A percentile compares a stretch with the other conserved stretches of the same genome.
Conservation (phyloP, 1,140 invertebrate species). For the Hypothenemus hampei region DNA sequence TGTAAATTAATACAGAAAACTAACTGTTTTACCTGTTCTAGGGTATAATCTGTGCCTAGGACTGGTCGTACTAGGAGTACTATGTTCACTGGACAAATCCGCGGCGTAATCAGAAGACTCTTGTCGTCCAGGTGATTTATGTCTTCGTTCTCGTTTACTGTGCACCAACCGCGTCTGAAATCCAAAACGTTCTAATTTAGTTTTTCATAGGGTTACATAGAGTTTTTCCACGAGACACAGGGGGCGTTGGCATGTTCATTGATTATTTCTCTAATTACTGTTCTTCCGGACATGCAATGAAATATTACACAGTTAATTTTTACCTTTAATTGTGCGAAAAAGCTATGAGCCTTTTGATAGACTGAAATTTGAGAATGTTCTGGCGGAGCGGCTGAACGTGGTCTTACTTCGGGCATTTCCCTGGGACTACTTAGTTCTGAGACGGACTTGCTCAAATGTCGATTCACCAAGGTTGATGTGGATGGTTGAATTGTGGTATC, state of each 20-base stretch:
- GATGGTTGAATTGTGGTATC: slow-evolving; percentile 31
- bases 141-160: slow-evolving; percentile 52
- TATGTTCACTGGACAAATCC: slow-evolving; percentile 68
- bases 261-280: too few relatives aligned
- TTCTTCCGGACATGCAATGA: too few relatives aligned
- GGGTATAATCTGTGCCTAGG: slow-evolving; percentile 54
- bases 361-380: slow-evolving; percentile 51
- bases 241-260: too few relatives aligned
- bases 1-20: too few relatives aligned
- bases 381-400: slow-evolving; percentile 47
- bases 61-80: slow-evolving; percentile 63
- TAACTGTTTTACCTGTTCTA: slow-evolving; percentile 50
- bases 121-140: slow-evolving; percentile 47
- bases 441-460: slow-evolving; percentile 53
- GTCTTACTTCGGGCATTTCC: slow-evolving; percentile 45
- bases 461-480: slow-evolving; percentile 31
- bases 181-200: too few relatives aligned
- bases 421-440: slow-evolving; percentile 49
- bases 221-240: too few relatives aligned
- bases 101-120: slow-evolving; percentile 65
- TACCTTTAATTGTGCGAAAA: slow-evolving; percentile 62
- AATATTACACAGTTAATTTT: too few relatives aligned
- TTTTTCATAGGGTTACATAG: too few relatives aligned
- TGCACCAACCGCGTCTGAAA: slow-evolving; percentile 59
- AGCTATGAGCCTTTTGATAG: slow-evolving; percentile 64